phyloP scores from a whole-genome alignment of 2,888 invertebrate genomes.

The Clistopyga incitator region DNA sequence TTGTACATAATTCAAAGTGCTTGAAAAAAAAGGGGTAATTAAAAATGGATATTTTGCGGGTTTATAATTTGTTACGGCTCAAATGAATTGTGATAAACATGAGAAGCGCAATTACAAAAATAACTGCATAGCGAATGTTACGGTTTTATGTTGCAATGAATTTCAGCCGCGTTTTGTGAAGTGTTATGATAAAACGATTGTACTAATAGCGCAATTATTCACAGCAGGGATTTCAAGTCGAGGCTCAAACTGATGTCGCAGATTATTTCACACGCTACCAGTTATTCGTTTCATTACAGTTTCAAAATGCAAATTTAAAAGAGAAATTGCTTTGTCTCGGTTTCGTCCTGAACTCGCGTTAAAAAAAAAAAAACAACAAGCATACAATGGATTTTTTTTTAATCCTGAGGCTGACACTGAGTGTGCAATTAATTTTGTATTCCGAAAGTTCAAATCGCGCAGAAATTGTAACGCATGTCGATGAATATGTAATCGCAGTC shows the following conservation, averaged over 20 bases:
- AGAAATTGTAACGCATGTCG: constrained; percentile 23
- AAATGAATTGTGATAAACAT: neutral
- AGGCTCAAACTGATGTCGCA: neutral
- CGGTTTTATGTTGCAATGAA: neutral
- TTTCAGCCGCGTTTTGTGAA: neutral
- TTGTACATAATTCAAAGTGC: too few relatives aligned
- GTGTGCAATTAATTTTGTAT: neutral
- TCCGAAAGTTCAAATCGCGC: neutral
- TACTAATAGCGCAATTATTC: neutral
- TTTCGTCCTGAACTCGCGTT: neutral
- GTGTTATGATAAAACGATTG: neutral
- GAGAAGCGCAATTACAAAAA: neutral
- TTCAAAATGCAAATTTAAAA: too few relatives aligned
- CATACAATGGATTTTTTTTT: neutral
- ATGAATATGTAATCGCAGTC: constrained; percentile 23
- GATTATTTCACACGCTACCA: neutral
- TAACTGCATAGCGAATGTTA: neutral
- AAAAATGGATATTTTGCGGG: too few relatives aligned
- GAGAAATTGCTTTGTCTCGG: too few relatives aligned
- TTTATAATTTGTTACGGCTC: neutral
- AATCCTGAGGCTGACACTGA: neutral
- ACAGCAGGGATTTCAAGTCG: neutral
- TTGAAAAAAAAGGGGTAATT: too few relatives aligned
- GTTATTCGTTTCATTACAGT: neutral
- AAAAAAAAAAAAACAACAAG: neutral